phyloP scores from a whole-genome alignment of 2,113 vertebrate species.

The Australoheros scitulus region DNA sequence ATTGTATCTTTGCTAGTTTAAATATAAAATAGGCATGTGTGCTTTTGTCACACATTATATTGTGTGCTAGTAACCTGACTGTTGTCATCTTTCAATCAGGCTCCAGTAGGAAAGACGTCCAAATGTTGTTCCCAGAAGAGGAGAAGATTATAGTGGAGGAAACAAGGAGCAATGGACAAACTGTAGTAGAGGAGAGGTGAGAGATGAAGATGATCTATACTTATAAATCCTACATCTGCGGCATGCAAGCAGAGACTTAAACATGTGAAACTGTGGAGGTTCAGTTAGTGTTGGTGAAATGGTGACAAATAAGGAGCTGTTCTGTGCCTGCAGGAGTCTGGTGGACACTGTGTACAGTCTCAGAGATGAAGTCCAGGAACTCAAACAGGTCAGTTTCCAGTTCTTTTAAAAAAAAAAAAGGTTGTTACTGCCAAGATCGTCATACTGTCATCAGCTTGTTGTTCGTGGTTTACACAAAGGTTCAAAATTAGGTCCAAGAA shows the following conservation, averaged over 20 bases:
- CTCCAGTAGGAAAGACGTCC: slow-evolving; percentile 92
- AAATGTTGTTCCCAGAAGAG: slow-evolving; percentile 96
- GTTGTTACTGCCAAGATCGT: not conserved
- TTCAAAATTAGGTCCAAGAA: not conserved
- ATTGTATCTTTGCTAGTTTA: not conserved
- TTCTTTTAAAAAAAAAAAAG: not conserved
- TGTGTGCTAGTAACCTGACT: not conserved
- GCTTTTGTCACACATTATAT: not conserved
- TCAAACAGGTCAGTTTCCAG: slow-evolving; percentile 86
- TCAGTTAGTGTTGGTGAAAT: not conserved
- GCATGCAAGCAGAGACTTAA: not conserved
- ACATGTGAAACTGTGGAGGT: not conserved
- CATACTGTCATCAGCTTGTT: not conserved
- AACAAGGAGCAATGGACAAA: slow-evolving; percentile 96
- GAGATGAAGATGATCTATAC: slow-evolving; percentile 2
- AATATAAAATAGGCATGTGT: not conserved
- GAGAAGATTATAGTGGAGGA: slow-evolving; percentile 99
- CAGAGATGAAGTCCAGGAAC: slow-evolving; percentile 94
- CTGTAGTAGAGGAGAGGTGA: slow-evolving; percentile 97
- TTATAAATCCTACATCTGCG: not conserved
- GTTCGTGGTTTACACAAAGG: not conserved
- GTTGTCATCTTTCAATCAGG: slow-evolving; percentile 72
- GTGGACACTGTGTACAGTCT: slow-evolving; percentile 97
- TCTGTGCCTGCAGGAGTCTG: slow-evolving; percentile 85
- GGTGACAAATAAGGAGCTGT: not conserved